Base-by-base conservation (phyloP, 2,888 invertebrate species). In the Synanthedon andrenaeformis region DNA sequence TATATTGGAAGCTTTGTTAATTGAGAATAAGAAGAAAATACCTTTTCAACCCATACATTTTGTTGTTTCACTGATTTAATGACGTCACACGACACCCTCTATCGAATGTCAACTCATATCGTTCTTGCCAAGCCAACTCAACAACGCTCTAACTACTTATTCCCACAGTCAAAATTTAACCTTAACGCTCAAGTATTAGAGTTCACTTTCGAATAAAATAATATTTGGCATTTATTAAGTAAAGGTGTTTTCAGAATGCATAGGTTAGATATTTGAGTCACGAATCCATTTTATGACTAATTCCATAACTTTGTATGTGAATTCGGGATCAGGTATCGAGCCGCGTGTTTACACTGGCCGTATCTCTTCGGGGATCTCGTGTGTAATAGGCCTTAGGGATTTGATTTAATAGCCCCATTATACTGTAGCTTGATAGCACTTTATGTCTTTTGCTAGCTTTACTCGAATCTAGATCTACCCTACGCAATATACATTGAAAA, bases 241-340 rank as follows among this genome's bases (percentile, higher is more conserved):
- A 59, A 56, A 54, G 52, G 51, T 53, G 56, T 23, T 48, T 35
- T 53, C 56, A 62, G 70, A 72, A 68, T 74, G 79, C 77, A 81
- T 79, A 82, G 78, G 84, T 82, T 86, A 82, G 81, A 81, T 82
- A 87, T 86, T 87, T 86, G 79, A 86, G 86, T 85, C 86, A 87
- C 86, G 86, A 79, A 82, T 77, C 79, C 84, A 84, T 87, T 87
- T 87, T 87, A 87, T 83, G 86, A 86, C 82, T 87, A 87, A 87
- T 86, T 87, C 85, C 85, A 87, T 87, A 87, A 87, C 86, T 87
- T 83, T 81, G 82, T 85, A 87, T 86, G 86, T 80, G 86, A 81
- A 82, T 83, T 81, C 79, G 72, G 83, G 82, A 82, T 82, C 83
- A 83, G 82, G 82, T 82, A 77, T 65, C 65, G 67, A 62, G 60